A percentile compares a stretch with the other conserved stretches of the same genome.
Conservation (phyloP, 1,140 invertebrate species). For the Drosophila setifemur region DNA sequence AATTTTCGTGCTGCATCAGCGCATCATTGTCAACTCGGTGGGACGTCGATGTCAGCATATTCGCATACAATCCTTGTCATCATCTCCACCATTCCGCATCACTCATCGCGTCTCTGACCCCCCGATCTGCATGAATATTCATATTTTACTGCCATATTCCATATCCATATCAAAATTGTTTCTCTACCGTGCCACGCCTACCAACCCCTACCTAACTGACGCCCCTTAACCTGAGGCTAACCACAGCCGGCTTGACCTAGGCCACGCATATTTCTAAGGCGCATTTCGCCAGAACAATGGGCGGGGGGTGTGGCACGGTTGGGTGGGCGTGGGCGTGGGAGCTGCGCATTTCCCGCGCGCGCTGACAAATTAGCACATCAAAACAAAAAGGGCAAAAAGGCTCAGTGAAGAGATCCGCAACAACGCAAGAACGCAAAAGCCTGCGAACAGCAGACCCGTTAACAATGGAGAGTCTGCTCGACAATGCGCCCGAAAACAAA, state of each 20-base stretch:
- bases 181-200: slow-evolving; percentile 5
- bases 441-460: slow-evolving; percentile 18
- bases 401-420: slow-evolving; percentile 7
- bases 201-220: not conserved
- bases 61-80: slow-evolving; percentile 23
- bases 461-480: slow-evolving; percentile 38
- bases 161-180: slow-evolving; percentile 9
- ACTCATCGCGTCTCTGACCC: not conserved
- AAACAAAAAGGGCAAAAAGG: slow-evolving; percentile 65
- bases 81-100: not conserved
- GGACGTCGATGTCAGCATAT: slow-evolving; percentile 26
- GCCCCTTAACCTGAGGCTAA: slow-evolving; percentile 1
- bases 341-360: slow-evolving; percentile 54
- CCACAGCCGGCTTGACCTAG: slow-evolving; percentile 62
- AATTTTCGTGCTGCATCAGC: slow-evolving; percentile 28
- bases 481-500: slow-evolving; percentile 52
- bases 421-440: not conserved
- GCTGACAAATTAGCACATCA: slow-evolving; percentile 69
- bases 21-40: slow-evolving; percentile 13
- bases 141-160: slow-evolving; percentile 15
- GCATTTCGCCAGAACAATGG: slow-evolving; percentile 39
- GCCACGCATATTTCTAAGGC: slow-evolving; percentile 70
- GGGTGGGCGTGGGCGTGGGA: not conserved
- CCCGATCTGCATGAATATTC: slow-evolving; percentile 26
- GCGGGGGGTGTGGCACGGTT: not conserved